Conservation (phyloP, 1,140 invertebrate genomes). For the Yoshiicerus persimilis region DNA sequence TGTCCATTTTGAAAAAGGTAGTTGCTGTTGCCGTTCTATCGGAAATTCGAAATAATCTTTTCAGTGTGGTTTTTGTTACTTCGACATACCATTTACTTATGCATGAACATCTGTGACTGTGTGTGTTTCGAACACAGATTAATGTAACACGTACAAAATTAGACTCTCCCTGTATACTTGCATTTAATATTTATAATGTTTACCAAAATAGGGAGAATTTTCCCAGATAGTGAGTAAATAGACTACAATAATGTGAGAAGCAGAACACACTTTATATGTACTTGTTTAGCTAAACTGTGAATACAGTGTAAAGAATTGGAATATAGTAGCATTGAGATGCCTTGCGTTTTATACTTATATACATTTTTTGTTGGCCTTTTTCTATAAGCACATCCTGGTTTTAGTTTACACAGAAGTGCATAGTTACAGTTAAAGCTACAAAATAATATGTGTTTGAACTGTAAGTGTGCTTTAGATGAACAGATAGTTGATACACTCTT, state of each 20-base stretch:
- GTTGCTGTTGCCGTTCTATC: background rate
- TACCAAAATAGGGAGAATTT: background rate
- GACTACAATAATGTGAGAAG: background rate
- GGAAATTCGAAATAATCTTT: background rate
- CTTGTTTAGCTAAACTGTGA: background rate
- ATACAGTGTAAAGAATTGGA: background rate
- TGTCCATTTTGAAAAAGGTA: constrained; percentile 49
- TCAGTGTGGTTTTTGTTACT: background rate
- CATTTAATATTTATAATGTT: background rate
- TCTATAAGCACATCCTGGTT: background rate
- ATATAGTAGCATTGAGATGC: background rate
- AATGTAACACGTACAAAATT: background rate
- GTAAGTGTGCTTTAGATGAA: background rate
- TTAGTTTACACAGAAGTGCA: background rate
- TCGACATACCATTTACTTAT: background rate
- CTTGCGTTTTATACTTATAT: background rate
- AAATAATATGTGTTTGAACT: no score
- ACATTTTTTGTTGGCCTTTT: background rate
- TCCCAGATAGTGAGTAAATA: no score
- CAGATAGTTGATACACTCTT: background rate
- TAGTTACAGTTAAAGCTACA: background rate
- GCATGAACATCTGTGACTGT: background rate
- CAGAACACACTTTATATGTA: background rate
- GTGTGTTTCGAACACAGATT: no score
- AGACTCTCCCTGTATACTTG: background rate